These are phyloP conservation scores for Actinia equina DNA, from an alignment of 64 coral and sea anemone genomes.

Conservation along the genomic window DNA sequence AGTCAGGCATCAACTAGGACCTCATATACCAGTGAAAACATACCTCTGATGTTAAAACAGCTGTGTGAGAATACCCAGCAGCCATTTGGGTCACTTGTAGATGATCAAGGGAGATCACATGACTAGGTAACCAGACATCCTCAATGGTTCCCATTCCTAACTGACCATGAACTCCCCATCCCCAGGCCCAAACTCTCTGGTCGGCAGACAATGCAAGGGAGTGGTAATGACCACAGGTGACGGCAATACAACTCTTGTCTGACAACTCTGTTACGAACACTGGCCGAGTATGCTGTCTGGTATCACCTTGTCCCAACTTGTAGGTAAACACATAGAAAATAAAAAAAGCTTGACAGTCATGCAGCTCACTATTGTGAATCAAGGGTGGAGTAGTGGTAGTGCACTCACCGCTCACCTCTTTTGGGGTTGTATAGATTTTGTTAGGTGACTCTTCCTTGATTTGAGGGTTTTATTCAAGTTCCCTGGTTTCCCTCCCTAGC, in stretches of 20 bases:
- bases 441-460: too few species aligned
- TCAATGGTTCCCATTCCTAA: conserved; percentile 87
- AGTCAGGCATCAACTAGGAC: too few species aligned
- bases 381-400: too few species aligned
- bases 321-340: too few species aligned
- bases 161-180: conserved; percentile 98
- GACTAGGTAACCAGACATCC: conserved; percentile 75
- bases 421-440: too few species aligned
- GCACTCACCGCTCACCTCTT: too few species aligned
- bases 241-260: conserved; percentile 84
- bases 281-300: conserved; percentile 77
- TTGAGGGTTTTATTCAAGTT: too few species aligned
- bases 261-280: conserved; percentile 92
- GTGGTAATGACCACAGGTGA: conserved; percentile 89
- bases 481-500: too few species aligned
- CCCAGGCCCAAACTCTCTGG: conserved; percentile 85
- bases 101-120: conserved; percentile 57
- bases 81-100: conserved; percentile 71
- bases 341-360: too few species aligned
- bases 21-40: too few species aligned
- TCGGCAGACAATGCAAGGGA: conserved; percentile 92
- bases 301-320: conserved; percentile 92
- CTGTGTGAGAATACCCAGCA: conserved; percentile 93
- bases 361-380: too few species aligned
- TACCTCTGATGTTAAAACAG: conserved; percentile 62